Evolutionary conservation across 2,888 invertebrate genomes (phyloP), one percentile per base, ranked within the genome.

Genomic region (Pecten maximus): DNA sequence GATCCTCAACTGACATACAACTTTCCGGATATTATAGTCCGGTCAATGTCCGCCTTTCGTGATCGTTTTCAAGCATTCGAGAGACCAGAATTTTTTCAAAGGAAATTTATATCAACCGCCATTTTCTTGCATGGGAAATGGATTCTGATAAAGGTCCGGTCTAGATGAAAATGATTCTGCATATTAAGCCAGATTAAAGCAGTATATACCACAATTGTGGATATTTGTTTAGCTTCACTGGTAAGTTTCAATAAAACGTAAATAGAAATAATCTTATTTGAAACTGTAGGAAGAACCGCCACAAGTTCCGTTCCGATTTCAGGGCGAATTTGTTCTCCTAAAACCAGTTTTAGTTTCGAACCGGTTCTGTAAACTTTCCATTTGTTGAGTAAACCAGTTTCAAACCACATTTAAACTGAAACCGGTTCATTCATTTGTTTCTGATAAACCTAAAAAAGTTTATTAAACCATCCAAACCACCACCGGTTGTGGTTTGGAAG

Each of bases 21-120:
- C 44, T 54, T 19, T 74, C 74, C 74, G 74, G 74, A 74, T 74
- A 74, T 28, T 28, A 44, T 74, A 8, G 74, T 35, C 74, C 28
- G 74, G 16, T 54, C 23, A 3, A 54, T 4, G 44, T 19, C 6
- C n/a, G 54, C 8, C 12, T 54, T 35, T 60, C 60, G 28, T 74
- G 3, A 35, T 35, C 23, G 54, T 3, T 2, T 74, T 15, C 74
- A 74, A 74, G 23, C 74, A 35, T 74, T 35, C 74, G 15, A 10
- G 28, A 74, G 74, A 74, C 74, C 10, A 35, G 28, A 35, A 28
- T 35, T 35, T 50, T 74, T 74, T 74, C 35, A 35, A 74, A 35
- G 74, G 35, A 74, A 74, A 74, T n/a, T n/a, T n/a, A n/a, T n/a
- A n/a, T 74, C 74, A 74, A 74, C 74, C 74, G 74, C 74, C 74